Conservation (phyloP, 2,797 vertebrate species). For the Chloroceryle inda region DNA sequence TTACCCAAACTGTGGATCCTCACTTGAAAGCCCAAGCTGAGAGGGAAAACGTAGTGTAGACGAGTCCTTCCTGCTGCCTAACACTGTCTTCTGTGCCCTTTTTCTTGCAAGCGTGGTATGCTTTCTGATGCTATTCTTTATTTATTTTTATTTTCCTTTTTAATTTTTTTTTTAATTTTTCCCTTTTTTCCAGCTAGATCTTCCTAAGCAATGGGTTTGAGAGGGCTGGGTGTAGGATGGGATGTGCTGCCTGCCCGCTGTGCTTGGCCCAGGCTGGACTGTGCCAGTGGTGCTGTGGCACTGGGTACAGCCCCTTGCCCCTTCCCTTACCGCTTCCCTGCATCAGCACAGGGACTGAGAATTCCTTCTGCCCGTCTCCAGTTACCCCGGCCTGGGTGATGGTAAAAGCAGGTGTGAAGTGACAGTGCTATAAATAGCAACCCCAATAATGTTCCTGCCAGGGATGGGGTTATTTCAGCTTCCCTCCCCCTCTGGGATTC, state of each 20-base stretch:
- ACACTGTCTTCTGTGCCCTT: neutral
- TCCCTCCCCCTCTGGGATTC: neutral
- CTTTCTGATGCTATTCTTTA: neutral
- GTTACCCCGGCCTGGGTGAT: neutral
- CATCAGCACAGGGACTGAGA: accelerated
- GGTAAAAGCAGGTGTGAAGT: constrained; percentile 24
- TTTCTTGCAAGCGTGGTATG: neutral
- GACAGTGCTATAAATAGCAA: neutral
- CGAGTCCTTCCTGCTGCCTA: neutral
- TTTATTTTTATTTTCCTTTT: accelerated
- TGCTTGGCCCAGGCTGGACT: accelerated
- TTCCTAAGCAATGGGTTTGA: accelerated
- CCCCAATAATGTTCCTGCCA: accelerated
- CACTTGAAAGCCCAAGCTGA: neutral
- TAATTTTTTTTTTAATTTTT: no score
- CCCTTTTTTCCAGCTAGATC: neutral
- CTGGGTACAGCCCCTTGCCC: neutral
- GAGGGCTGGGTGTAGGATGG: neutral
- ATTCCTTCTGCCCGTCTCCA: neutral
- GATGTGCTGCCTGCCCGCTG: neutral
- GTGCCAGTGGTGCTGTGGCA: neutral
- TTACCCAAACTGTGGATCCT: neutral
- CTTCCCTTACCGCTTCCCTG: neutral
- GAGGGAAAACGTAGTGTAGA: neutral
- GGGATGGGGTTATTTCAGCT: neutral